Evolutionary conservation across 2,113 vertebrate species (phyloP).

Genomic region (Scatophagus argus): DNA sequence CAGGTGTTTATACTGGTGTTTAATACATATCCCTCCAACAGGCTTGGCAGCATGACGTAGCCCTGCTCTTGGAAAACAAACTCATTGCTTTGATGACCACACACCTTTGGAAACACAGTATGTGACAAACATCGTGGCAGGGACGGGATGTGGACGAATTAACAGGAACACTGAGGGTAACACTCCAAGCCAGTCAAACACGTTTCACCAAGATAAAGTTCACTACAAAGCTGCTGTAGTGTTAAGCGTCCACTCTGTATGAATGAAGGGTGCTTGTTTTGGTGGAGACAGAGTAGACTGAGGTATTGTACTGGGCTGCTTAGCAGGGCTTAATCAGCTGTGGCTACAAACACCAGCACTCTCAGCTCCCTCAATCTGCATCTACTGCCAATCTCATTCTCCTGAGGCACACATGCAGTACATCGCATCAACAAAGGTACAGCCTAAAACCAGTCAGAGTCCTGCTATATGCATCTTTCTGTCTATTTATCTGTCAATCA

Average conservation of each 20-base stretch:
- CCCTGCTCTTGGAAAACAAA: neutral
- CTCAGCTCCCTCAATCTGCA: constrained; percentile 36
- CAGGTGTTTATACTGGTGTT: constrained; percentile 3
- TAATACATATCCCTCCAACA: constrained; percentile 3
- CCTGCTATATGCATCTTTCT: neutral
- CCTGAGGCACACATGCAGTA: neutral
- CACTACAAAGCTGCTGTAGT: neutral
- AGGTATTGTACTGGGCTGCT: constrained; percentile 53
- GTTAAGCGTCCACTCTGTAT: neutral
- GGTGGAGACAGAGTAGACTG: constrained; percentile 31
- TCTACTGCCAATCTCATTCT: constrained; percentile 31
- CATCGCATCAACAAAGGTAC: constrained; percentile 1
- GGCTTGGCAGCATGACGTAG: neutral
- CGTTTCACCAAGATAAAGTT: neutral
- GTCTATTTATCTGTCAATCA: neutral
- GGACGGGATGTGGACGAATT: neutral
- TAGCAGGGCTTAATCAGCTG: constrained; percentile 47
- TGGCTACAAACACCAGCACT: constrained; percentile 18
- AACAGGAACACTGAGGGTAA: neutral
- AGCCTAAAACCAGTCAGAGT: neutral
- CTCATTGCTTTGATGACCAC: neutral
- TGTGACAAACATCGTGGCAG: neutral
- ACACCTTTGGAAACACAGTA: neutral
- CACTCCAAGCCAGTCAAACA: neutral
- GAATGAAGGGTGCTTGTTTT: constrained; percentile 28